Evolutionary conservation across 2,888 invertebrate species (phyloP).

Genomic region (Diaperis boleti): DNA sequence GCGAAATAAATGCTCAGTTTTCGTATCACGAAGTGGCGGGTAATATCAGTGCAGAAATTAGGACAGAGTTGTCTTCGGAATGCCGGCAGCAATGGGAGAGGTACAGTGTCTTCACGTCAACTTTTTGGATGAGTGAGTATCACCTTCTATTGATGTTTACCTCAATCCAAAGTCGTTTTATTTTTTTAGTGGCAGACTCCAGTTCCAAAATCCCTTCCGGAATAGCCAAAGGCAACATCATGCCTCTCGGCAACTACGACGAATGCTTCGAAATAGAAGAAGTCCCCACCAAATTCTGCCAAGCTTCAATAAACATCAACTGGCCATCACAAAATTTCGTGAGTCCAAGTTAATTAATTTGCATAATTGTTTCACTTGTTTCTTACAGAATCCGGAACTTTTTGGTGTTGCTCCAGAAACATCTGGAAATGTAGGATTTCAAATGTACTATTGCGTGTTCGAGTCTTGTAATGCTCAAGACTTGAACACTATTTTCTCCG

Average conservation of each 20-base stretch:
- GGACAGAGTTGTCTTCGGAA: neutral
- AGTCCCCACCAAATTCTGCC: constrained; percentile 21
- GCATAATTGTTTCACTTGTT: no score
- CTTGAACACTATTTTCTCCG: constrained; percentile 15
- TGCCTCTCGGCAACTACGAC: constrained; percentile 30
- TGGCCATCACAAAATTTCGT: no score
- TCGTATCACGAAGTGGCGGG: no score
- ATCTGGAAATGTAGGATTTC: neutral
- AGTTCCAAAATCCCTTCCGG: constrained; percentile 34
- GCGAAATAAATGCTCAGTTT: no score
- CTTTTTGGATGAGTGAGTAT: constrained; percentile 19
- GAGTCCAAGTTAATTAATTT: no score
- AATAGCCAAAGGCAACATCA: constrained; percentile 19
- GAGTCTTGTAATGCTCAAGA: constrained; percentile 30
- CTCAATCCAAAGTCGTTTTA: neutral
- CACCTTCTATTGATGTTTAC: no score
- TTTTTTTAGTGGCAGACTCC: constrained; percentile 24
- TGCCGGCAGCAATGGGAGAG: neutral
- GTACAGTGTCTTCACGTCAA: neutral
- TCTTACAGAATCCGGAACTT: constrained; percentile 14
- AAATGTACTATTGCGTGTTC: constrained; percentile 9
- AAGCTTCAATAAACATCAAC: constrained; percentile 1
- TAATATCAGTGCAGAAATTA: no score
- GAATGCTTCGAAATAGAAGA: constrained; percentile 24
- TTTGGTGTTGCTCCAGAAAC: constrained; percentile 3